Percentiles rank a stretch among this genome's conserved stretches.
phyloP scores from a whole-genome alignment of 1,140 invertebrate species.

The Eupristina koningsbergeri region DNA sequence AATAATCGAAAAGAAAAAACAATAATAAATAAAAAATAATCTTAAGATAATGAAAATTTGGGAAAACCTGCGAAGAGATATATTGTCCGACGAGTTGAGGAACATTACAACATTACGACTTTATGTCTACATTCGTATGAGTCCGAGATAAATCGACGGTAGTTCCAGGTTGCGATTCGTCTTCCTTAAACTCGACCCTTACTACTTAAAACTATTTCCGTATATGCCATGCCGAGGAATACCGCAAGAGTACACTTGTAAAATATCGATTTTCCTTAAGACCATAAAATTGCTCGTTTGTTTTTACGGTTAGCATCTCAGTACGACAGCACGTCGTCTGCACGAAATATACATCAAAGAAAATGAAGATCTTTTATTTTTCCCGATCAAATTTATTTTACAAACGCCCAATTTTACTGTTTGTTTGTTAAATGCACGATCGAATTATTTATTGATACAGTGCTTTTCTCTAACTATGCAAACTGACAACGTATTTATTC shows the following conservation, averaged over 20 bases:
- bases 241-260: not conserved
- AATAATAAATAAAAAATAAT: not conserved
- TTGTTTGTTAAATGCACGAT: too few relatives aligned
- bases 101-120: not conserved
- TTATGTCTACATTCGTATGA: not conserved
- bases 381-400: too few relatives aligned
- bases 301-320: too few relatives aligned
- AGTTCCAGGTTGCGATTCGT: not conserved
- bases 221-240: not conserved
- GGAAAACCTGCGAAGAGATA: not conserved
- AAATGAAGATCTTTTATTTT: not conserved
- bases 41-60: not conserved
- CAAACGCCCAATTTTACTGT: too few relatives aligned
- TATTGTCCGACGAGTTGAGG: slow-evolving; percentile 23
- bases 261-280: not conserved
- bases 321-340: too few relatives aligned
- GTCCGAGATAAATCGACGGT: slow-evolving; percentile 12
- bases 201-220: slow-evolving; percentile 48
- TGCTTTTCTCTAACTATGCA: too few relatives aligned
- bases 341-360: too few relatives aligned
- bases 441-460: too few relatives aligned
- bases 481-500: too few relatives aligned
- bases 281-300: slow-evolving; percentile 26
- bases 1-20: not conserved
- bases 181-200: slow-evolving; percentile 43